These are phyloP conservation scores for Agrotis clavis DNA, from an alignment of 2,888 invertebrate species.

Conservation along the genomic window DNA sequence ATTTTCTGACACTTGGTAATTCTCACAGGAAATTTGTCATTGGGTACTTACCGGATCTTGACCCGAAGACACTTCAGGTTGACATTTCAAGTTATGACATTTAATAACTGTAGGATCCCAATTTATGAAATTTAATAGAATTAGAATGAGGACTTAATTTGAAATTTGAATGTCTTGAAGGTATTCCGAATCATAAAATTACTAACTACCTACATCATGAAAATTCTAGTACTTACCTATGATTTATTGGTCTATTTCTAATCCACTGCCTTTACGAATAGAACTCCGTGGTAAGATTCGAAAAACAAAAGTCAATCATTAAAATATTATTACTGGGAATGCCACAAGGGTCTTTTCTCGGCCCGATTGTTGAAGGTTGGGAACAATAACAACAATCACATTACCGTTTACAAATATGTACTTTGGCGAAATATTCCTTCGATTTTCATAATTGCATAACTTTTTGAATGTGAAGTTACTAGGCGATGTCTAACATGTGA, in stretches of 20 bases:
- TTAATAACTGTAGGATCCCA: constrained; percentile 47
- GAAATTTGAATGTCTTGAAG: constrained; percentile 4
- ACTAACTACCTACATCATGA: constrained; percentile 14
- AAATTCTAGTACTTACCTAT: constrained; percentile 3
- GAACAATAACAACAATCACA: constrained; percentile 46
- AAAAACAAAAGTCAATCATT: constrained; percentile 11
- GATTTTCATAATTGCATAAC: constrained; percentile 58
- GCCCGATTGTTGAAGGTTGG: constrained; percentile 18
- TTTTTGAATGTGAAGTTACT: constrained; percentile 50
- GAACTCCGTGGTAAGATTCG: not conserved
- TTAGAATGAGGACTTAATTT: constrained; percentile 37
- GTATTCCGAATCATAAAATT: constrained; percentile 10
- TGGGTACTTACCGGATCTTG: constrained; percentile 15
- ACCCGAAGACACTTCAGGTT: constrained; percentile 15
- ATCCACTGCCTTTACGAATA: not conserved
- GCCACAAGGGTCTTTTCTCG: constrained; percentile 23
- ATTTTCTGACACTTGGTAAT: constrained; percentile 23
- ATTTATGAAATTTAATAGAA: constrained; percentile 45
- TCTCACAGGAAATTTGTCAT: constrained; percentile 33
- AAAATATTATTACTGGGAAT: constrained; percentile 11
- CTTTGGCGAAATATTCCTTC: constrained; percentile 54
- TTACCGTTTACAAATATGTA: constrained; percentile 8
- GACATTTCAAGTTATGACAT: constrained; percentile 47
- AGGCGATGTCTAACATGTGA: not conserved
- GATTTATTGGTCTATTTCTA: not conserved